These are phyloP conservation scores for Aphidius gifuensis DNA, from an alignment of 1,140 invertebrate genomes.

Conservation along the genomic window DNA sequence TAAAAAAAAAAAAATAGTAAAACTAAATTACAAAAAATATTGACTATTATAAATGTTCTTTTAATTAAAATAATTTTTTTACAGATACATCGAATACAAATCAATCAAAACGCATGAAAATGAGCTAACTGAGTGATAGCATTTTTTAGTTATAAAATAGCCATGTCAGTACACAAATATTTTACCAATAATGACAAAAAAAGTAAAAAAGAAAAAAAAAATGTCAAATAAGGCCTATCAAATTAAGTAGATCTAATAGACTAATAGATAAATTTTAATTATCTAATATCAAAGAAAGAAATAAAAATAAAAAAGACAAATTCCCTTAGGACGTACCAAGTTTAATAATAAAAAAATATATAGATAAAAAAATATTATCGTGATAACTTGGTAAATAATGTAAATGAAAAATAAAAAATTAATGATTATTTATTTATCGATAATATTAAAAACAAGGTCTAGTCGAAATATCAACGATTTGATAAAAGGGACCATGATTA, in stretches of 20 bases:
- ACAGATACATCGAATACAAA: constrained; percentile 45
- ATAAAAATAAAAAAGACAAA: not conserved
- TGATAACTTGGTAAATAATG: not conserved
- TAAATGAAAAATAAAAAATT: not conserved
- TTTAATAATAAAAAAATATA: not conserved
- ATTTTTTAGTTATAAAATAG: constrained; percentile 34
- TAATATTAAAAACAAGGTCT: not conserved
- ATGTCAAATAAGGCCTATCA: constrained; percentile 2
- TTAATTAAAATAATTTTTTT: constrained; percentile 23
- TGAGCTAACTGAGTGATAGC: constrained; percentile 54
- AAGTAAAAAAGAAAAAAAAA: constrained; percentile 20
- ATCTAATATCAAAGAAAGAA: not conserved
- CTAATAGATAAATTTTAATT: constrained; percentile 9
- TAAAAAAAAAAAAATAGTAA: not conserved
- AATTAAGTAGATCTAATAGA: not conserved
- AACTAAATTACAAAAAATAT: not conserved
- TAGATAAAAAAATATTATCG: not conserved
- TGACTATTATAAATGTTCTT: not conserved
- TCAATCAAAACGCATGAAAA: constrained; percentile 51
- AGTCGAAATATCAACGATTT: constrained; percentile 6
- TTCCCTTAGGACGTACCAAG: not conserved
- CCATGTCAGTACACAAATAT: not conserved
- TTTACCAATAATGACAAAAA: constrained; percentile 17
- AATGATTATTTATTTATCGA: too few species aligned
- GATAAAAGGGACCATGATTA: constrained; percentile 16